These are phyloP conservation scores for Pseudomyrmex concolor DNA, from an alignment of 1,140 invertebrate species.

Conservation along the genomic window DNA sequence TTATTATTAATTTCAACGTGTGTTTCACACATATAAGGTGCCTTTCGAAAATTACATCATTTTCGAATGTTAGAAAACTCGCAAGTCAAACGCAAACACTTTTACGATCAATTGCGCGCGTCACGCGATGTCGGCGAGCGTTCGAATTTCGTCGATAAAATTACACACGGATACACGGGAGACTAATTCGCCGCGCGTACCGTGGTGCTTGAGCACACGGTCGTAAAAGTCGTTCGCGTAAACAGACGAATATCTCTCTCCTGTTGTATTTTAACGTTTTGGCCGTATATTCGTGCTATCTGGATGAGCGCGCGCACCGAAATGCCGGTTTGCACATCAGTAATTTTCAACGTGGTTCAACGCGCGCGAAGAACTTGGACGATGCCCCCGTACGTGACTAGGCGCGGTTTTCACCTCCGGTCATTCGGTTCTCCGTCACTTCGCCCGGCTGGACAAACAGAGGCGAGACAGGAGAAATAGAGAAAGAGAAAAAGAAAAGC, in stretches of 20 bases:
- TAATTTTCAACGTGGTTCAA: conserved; percentile 19
- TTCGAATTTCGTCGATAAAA: conserved; percentile 13
- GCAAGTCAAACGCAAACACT: conserved; percentile 1
- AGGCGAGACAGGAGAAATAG: background rate
- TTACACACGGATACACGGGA: background rate
- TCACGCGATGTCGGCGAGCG: background rate
- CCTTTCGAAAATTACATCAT: background rate
- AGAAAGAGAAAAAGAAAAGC: no score
- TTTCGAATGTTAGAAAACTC: conserved; percentile 7
- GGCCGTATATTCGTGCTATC: conserved; percentile 10
- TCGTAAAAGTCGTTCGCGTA: conserved; percentile 44
- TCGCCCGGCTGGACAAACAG: conserved; percentile 13
- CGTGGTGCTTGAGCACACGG: background rate
- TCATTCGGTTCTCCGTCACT: conserved; percentile 29
- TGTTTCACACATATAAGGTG: no score
- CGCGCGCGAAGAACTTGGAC: conserved; percentile 27
- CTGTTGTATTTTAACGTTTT: conserved; percentile 40
- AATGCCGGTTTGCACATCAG: conserved; percentile 42
- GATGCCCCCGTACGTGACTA: conserved; percentile 38
- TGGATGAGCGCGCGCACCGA: conserved; percentile 20
- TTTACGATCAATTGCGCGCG: conserved; percentile 10
- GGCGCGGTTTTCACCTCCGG: conserved; percentile 34
- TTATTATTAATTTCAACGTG: background rate
- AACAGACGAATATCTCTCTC: conserved; percentile 39
- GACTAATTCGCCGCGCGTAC: conserved; percentile 8